phyloP scores from a whole-genome alignment of 2,888 invertebrate genomes.

The Epirrhoe alternata region DNA sequence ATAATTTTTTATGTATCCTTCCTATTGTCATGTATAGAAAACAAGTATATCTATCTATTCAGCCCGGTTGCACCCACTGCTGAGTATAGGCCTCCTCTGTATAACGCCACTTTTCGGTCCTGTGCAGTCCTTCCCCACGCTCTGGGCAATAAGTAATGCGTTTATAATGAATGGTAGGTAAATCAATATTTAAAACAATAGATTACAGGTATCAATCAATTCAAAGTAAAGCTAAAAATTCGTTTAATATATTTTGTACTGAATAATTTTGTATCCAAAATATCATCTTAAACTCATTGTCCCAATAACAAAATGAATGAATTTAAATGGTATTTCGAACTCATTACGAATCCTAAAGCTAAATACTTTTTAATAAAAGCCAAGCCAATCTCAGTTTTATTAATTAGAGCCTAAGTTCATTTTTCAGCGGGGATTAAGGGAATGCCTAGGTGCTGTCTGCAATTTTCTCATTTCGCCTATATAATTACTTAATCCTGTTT shows the following conservation, averaged over 20 bases:
- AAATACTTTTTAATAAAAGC: constrained; percentile 54
- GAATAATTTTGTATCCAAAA: constrained; percentile 6
- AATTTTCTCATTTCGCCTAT: constrained; percentile 34
- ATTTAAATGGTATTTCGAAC: constrained; percentile 39
- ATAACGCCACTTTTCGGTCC: too few species aligned
- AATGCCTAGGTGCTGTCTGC: constrained; percentile 29
- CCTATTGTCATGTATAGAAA: too few species aligned
- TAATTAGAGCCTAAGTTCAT: constrained; percentile 46
- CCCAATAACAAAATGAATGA: constrained; percentile 39
- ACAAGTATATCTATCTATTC: too few species aligned
- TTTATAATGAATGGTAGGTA: too few species aligned
- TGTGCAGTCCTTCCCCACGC: too few species aligned
- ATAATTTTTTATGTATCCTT: too few species aligned
- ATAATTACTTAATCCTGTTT: constrained; percentile 33
- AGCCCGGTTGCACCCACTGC: too few species aligned
- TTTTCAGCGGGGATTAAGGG: constrained; percentile 24
- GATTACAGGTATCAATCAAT: neutral
- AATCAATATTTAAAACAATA: too few species aligned
- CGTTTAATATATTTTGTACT: constrained; percentile 5
- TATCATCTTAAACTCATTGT: constrained; percentile 13
- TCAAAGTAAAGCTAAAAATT: constrained; percentile 4
- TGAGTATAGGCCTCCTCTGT: too few species aligned
- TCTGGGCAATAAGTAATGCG: too few species aligned
- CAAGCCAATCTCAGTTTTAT: constrained; percentile 52
- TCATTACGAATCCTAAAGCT: constrained; percentile 34